These are phyloP conservation scores for Reticulitermes lucifugus DNA, from an alignment of 2,888 invertebrate species.

Conservation along the genomic window DNA sequence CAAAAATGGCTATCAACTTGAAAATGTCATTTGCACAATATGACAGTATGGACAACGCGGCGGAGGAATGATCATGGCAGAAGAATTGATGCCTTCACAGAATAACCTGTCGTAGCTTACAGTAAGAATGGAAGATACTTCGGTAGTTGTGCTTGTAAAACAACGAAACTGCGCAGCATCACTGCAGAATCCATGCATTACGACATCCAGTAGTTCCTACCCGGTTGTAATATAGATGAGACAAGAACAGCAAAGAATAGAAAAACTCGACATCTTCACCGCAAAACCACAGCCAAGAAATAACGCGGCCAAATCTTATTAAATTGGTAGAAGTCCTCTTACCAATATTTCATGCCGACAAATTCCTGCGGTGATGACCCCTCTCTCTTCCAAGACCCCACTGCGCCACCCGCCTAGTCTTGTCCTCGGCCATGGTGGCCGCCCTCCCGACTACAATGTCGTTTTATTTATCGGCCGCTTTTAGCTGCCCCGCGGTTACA, in stretches of 20 bases:
- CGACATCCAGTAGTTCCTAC: background rate
- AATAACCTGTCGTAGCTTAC: too few relatives aligned
- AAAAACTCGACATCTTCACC: background rate
- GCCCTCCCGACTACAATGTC: background rate
- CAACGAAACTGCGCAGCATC: too few relatives aligned
- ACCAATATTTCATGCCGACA: conserved; percentile 16
- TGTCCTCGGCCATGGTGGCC: background rate
- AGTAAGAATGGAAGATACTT: too few relatives aligned
- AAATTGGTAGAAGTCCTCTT: background rate
- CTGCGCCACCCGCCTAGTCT: background rate
- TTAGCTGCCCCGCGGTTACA: background rate
- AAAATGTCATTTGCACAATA: too few relatives aligned
- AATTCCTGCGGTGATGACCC: background rate
- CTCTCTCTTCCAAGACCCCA: background rate
- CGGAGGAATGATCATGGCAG: too few relatives aligned
- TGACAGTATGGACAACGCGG: too few relatives aligned
- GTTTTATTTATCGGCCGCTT: background rate
- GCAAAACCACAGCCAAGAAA: conserved; percentile 7
- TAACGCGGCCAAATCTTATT: conserved; percentile 10
- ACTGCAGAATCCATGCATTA: background rate
- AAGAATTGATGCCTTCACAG: too few relatives aligned
- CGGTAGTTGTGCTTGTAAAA: too few relatives aligned
- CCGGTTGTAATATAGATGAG: background rate
- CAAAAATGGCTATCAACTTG: too few relatives aligned
- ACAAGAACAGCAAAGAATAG: background rate